A percentile compares a stretch with the other conserved stretches of the same genome.
These are phyloP conservation scores for Myotis daubentonii DNA, from an alignment of 2,797 vertebrate genomes.

Conservation along the genomic window DNA sequence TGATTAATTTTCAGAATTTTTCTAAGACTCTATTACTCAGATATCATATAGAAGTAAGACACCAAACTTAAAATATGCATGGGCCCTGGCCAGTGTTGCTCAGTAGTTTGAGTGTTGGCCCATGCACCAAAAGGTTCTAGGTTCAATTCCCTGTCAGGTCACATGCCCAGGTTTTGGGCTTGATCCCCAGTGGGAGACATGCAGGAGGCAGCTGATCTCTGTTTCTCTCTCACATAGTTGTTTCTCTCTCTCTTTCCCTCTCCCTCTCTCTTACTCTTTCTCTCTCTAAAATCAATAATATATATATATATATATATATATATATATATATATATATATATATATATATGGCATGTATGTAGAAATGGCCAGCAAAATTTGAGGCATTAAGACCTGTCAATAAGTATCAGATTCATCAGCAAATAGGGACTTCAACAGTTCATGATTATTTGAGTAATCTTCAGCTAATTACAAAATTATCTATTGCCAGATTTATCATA, in stretches of 20 bases:
- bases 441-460: background rate
- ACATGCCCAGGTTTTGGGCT: background rate
- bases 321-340: too few relatives aligned
- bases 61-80: background rate
- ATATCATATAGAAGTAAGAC: background rate
- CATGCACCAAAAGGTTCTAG: background rate
- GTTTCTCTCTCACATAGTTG: background rate
- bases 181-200: background rate
- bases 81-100: background rate
- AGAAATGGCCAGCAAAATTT: background rate
- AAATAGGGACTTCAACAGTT: background rate
- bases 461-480: slow-evolving; percentile 3
- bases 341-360: background rate
- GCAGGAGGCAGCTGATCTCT: background rate
- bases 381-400: background rate
- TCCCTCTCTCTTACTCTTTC: background rate
- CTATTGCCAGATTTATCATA: background rate
- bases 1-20: background rate
- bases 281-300: background rate
- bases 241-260: background rate
- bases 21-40: background rate
- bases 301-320: too few relatives aligned
- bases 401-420: background rate
- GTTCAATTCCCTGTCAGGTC: background rate
- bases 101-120: background rate